Conservation (phyloP, 2,113 vertebrate genomes). For the Herpetotheres cachinnans region DNA sequence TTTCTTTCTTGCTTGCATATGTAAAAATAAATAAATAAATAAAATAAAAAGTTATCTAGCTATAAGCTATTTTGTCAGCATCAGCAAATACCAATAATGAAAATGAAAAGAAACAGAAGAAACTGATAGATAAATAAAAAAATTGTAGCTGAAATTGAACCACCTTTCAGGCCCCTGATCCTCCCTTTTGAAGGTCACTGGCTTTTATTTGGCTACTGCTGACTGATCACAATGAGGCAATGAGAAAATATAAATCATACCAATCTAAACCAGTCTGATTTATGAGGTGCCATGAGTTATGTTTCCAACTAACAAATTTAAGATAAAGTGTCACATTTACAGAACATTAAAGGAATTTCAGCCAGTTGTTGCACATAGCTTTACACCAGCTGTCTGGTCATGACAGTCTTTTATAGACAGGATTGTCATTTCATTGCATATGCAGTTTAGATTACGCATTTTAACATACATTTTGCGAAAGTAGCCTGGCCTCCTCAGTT, state of each 20-base stretch:
- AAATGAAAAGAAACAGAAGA: background rate
- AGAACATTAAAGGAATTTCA: background rate
- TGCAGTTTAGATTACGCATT: background rate
- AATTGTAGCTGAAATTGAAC: background rate
- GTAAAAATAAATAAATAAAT: background rate
- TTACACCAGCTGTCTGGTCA: background rate
- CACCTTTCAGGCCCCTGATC: background rate
- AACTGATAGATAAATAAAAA: background rate
- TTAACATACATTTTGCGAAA: background rate
- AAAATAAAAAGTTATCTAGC: background rate
- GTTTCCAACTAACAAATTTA: background rate
- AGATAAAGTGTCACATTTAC: background rate
- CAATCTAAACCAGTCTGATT: background rate
- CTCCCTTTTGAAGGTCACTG: background rate
- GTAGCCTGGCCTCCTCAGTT: background rate
- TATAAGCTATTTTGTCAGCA: background rate
- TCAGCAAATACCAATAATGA: background rate
- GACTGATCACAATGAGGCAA: background rate
- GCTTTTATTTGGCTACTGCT: background rate
- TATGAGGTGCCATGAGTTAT: background rate
- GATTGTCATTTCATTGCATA: background rate
- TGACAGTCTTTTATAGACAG: background rate
- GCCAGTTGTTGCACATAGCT: background rate
- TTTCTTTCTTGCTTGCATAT: background rate
- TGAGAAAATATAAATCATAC: background rate